Conservation (phyloP, 2,888 invertebrate species). For the Tipula lateralis region DNA sequence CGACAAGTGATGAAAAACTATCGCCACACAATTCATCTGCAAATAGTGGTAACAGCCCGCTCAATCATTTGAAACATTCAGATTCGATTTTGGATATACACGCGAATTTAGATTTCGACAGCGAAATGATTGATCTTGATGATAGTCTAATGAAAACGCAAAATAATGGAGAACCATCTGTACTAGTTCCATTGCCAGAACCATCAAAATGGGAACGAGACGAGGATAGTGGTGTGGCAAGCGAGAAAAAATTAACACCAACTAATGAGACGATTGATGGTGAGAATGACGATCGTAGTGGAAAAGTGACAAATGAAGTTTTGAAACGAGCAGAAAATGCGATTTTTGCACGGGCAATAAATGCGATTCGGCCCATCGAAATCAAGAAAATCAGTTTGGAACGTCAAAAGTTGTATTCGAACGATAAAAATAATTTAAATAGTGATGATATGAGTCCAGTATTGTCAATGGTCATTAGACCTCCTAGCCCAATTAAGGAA, state of each 20-base stretch:
- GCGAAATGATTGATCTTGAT: slow-evolving; percentile 37
- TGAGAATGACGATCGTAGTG: not conserved
- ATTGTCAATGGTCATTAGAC: slow-evolving; percentile 33
- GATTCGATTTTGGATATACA: slow-evolving; percentile 43
- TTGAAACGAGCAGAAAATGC: slow-evolving; percentile 88
- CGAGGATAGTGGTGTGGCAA: slow-evolving; percentile 51
- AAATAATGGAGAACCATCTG: not conserved
- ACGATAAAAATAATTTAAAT: slow-evolving; percentile 42
- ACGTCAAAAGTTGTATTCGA: slow-evolving; percentile 61
- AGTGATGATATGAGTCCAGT: slow-evolving; percentile 38
- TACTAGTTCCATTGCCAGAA: slow-evolving; percentile 70
- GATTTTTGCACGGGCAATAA: slow-evolving; percentile 82
- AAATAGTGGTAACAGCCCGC: not conserved
- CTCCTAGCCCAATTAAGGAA: slow-evolving; percentile 37
- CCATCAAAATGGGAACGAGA: slow-evolving; percentile 86
- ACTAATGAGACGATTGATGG: slow-evolving; percentile 47
- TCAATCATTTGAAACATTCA: slow-evolving; percentile 39
- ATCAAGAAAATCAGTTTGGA: slow-evolving; percentile 66
- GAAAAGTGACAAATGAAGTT: slow-evolving; percentile 77
- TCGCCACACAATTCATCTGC: not conserved
- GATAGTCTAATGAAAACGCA: slow-evolving; percentile 28
- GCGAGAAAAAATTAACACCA: slow-evolving; percentile 44
- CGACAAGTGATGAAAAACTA: not conserved
- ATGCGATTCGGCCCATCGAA: slow-evolving; percentile 71
- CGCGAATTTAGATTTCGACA: slow-evolving; percentile 41